Conservation (phyloP, 2,888 invertebrate genomes). For the Ypsolopha sequella region DNA sequence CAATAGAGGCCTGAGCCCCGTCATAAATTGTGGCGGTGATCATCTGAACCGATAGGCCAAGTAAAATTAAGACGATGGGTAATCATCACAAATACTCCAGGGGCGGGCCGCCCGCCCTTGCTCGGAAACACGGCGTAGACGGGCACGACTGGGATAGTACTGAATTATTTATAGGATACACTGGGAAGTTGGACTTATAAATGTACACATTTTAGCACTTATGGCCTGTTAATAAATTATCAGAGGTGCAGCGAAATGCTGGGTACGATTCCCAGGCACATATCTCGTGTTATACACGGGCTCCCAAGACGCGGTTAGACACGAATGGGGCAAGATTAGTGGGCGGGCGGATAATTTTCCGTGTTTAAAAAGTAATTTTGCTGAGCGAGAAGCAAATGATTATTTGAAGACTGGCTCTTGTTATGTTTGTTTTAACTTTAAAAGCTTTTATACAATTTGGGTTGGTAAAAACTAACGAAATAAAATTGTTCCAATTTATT, state of each 20-base stretch:
- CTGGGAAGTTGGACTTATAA: slow-evolving; percentile 40
- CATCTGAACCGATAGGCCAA: not conserved
- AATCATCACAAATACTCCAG: not conserved
- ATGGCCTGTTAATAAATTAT: slow-evolving; percentile 66
- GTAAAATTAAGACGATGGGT: slow-evolving; percentile 4
- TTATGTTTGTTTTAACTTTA: no score
- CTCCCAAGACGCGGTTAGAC: no score
- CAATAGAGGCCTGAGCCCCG: not conserved
- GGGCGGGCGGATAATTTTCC: no score
- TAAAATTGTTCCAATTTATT: no score
- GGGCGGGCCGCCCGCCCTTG: not conserved
- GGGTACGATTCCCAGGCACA: not conserved
- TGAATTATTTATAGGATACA: slow-evolving; percentile 8
- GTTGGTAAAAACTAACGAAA: no score
- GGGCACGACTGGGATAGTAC: not conserved
- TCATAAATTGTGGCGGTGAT: not conserved
- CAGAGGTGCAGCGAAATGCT: slow-evolving; percentile 24
- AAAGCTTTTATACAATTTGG: no score
- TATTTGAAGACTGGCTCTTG: no score
- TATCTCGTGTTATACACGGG: not conserved
- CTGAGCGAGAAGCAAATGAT: no score
- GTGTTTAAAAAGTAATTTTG: no score
- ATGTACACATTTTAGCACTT: slow-evolving; percentile 67
- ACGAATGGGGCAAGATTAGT: no score
- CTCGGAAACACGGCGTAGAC: not conserved